phyloP scores from a whole-genome alignment of 2,797 vertebrate species.

The Diglossa cyanea region DNA sequence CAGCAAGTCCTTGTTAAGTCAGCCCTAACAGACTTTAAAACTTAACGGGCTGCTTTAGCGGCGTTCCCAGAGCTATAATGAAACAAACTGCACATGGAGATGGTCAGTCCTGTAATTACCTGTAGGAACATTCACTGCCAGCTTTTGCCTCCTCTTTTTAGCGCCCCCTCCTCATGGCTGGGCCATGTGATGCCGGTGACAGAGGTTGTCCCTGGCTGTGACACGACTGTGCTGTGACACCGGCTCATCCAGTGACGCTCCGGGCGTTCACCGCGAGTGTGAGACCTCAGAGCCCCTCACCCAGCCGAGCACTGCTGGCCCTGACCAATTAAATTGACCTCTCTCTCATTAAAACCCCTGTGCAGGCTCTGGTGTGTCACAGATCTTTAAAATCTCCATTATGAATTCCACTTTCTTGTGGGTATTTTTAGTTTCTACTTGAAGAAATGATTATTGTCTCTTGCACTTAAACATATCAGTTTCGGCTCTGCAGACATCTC shows the following conservation, averaged over 20 bases:
- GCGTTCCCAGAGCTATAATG: not conserved
- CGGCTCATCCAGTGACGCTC: not conserved
- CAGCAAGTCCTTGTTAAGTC: not conserved
- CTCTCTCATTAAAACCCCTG: conserved; percentile 56
- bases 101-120: not conserved
- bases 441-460: conserved; percentile 68
- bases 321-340: conserved; percentile 56
- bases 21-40: not conserved
- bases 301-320: not conserved
- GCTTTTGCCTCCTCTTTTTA: not conserved
- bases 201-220: not conserved
- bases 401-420: conserved; percentile 55
- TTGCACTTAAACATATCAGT: conserved; percentile 65
- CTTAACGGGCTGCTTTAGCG: not conserved
- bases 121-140: not conserved
- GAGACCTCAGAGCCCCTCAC: not conserved
- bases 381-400: conserved; percentile 72
- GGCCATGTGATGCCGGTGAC: not conserved
- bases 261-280: not conserved
- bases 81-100: not conserved
- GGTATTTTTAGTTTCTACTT: conserved; percentile 64
- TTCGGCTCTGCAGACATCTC: conserved; percentile 43
- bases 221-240: not conserved
- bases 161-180: not conserved
- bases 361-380: conserved; percentile 57